phyloP scores from a whole-genome alignment of 2,888 invertebrate species.

The Ceramica pisi region DNA sequence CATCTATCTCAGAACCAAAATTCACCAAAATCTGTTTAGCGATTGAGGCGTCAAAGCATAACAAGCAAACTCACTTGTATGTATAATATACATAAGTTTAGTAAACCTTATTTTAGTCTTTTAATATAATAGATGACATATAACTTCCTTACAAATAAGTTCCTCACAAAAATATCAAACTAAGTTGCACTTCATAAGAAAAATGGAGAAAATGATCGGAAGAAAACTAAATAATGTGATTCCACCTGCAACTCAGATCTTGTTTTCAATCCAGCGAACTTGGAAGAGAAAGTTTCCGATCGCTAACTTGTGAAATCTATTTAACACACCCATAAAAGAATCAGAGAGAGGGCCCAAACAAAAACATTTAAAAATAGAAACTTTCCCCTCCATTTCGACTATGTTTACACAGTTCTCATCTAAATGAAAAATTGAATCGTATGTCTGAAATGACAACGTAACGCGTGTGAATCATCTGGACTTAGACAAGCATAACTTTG shows the following conservation, averaged over 20 bases:
- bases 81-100: too few relatives aligned
- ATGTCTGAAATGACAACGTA: conserved; percentile 86
- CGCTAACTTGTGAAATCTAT: conserved; percentile 76
- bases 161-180: not conserved
- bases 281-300: conserved; percentile 71
- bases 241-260: conserved; percentile 68
- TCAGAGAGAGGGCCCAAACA: conserved; percentile 66
- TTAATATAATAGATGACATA: too few relatives aligned
- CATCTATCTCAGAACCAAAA: too few relatives aligned
- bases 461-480: conserved; percentile 80
- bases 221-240: conserved; percentile 34
- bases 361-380: conserved; percentile 79
- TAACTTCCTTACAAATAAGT: too few relatives aligned
- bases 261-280: conserved; percentile 74
- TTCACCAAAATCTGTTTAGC: too few relatives aligned
- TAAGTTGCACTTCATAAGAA: not conserved
- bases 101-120: too few relatives aligned
- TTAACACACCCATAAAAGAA: conserved; percentile 74
- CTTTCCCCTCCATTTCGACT: conserved; percentile 75
- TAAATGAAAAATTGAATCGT: conserved; percentile 88
- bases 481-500: conserved; percentile 47
- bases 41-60: too few relatives aligned
- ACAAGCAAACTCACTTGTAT: too few relatives aligned
- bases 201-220: conserved; percentile 11
- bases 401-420: conserved; percentile 83